A percentile compares a stretch with the other conserved stretches of the same genome.
Evolutionary conservation across 2,113 vertebrate genomes (phyloP).

Genomic region (Hippocampus mohnikei): DNA sequence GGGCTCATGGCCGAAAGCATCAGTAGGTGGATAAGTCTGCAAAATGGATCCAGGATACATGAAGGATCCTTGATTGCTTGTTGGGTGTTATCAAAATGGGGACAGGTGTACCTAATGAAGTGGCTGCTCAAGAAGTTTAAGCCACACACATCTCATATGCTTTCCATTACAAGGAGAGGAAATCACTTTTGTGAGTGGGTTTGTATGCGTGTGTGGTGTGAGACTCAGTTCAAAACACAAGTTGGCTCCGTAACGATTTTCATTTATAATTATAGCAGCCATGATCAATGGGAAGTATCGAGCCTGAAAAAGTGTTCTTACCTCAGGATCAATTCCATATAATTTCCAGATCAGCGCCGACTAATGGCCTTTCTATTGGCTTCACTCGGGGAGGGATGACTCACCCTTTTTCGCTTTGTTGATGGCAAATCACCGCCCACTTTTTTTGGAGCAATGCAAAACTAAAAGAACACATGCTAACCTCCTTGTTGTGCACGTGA

Average conservation of each 20-base stretch:
- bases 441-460: constrained; percentile 8
- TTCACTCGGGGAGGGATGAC: constrained; percentile 51
- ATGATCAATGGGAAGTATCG: constrained; percentile 66
- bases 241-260: constrained; percentile 66
- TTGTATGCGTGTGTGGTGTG: neutral
- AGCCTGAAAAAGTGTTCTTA: constrained; percentile 65
- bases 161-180: neutral
- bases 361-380: constrained; percentile 72
- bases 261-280: constrained; percentile 66
- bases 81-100: neutral
- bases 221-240: constrained; percentile 46
- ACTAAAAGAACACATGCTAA: neutral
- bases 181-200: constrained; percentile 6
- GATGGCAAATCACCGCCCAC: constrained; percentile 31
- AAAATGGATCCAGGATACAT: neutral
- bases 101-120: neutral
- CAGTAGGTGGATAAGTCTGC: no score
- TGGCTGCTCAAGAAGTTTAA: neutral
- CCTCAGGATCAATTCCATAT: constrained; percentile 69
- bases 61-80: neutral
- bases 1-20: no score
- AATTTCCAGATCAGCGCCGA: constrained; percentile 73
- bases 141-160: neutral
- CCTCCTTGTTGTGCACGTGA: neutral
- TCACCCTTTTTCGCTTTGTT: constrained; percentile 45